These are phyloP conservation scores for Hypotaenidia philippensis DNA, from an alignment of 2,797 vertebrate genomes.

Conservation along the genomic window DNA sequence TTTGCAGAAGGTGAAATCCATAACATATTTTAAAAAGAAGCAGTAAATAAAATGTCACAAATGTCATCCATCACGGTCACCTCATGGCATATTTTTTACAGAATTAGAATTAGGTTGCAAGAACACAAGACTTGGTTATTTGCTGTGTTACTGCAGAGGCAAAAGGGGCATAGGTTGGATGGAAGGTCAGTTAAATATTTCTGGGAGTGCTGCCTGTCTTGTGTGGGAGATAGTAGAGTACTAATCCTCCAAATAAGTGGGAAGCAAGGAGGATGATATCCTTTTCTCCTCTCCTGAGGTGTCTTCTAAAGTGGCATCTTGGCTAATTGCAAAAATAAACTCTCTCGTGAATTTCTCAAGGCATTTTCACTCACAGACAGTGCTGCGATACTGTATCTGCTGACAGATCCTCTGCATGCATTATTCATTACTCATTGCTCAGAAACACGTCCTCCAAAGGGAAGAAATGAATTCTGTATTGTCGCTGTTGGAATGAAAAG, in stretches of 20 bases:
- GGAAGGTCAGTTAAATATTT: neutral
- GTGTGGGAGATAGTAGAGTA: neutral
- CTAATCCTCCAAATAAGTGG: neutral
- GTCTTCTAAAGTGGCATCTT: neutral
- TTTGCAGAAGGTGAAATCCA: neutral
- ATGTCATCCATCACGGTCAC: neutral
- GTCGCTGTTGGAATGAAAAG: neutral
- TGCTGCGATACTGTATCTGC: neutral
- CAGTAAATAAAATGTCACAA: neutral
- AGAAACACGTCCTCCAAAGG: neutral
- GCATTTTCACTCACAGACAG: neutral
- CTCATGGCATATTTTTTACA: neutral
- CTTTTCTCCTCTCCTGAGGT: neutral
- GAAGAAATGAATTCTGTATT: neutral
- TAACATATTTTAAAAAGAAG: neutral
- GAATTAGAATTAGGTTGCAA: neutral
- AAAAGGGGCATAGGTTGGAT: neutral
- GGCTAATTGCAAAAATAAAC: neutral
- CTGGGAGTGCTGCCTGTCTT: neutral
- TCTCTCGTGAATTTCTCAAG: neutral
- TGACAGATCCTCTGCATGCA: neutral
- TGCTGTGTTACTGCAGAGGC: neutral
- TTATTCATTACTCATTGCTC: constrained; percentile 11
- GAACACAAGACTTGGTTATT: neutral
- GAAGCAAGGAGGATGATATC: neutral